Evolutionary conservation across 2,113 vertebrate species (phyloP).

Genomic region (Smithornis capensis): DNA sequence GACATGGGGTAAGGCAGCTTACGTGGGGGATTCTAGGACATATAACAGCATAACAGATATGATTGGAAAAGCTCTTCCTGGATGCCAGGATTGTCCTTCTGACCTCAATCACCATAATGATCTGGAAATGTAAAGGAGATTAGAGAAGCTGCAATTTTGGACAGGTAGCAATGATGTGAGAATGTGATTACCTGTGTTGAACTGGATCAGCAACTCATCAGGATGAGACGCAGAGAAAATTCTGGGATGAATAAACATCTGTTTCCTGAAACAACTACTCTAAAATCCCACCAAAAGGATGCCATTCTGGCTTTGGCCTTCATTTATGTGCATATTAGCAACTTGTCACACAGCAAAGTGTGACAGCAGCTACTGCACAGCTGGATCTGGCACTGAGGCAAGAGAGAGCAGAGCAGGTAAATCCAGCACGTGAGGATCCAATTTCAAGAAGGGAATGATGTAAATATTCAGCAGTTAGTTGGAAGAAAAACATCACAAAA

Average conservation of each 20-base stretch:
- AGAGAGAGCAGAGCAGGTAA: neutral
- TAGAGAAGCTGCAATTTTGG: neutral
- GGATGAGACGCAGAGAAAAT: neutral
- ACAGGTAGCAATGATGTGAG: neutral
- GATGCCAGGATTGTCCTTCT: neutral
- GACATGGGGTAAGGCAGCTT: neutral
- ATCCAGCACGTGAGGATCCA: neutral
- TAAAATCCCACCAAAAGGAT: neutral
- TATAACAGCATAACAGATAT: neutral
- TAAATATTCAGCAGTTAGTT: neutral
- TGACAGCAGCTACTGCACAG: neutral
- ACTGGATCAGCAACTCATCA: neutral
- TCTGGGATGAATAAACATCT: neutral
- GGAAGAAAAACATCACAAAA: neutral
- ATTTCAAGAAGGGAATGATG: neutral
- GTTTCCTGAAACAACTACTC: neutral
- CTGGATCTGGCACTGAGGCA: neutral
- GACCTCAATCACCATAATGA: neutral
- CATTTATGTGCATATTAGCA: neutral
- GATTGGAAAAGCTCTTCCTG: neutral
- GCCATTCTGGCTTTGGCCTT: neutral
- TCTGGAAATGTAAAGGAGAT: neutral
- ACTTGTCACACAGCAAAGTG: neutral
- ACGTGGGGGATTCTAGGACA: neutral
- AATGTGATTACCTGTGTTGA: neutral